phyloP scores from a whole-genome alignment of 2,113 vertebrate species.

The Helogale parvula region DNA sequence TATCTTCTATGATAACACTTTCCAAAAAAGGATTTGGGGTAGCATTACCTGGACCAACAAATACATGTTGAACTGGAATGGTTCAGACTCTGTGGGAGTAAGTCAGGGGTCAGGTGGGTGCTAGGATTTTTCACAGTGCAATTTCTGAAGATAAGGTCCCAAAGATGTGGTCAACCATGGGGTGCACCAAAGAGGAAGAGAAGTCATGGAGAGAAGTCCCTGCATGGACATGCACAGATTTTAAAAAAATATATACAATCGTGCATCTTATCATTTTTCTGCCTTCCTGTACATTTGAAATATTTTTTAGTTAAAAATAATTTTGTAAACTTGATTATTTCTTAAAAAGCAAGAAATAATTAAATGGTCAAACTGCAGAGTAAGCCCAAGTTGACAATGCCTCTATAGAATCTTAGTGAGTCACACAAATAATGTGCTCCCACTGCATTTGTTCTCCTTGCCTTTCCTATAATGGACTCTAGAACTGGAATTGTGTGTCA shows the following conservation, averaged over 20 bases:
- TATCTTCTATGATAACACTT: constrained; percentile 29
- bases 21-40: neutral
- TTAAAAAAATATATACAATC: neutral
- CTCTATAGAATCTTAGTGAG: neutral
- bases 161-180: too few species aligned
- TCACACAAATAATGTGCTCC: rapidly evolving
- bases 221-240: neutral
- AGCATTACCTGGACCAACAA: neutral
- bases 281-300: neutral
- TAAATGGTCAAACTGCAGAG: neutral
- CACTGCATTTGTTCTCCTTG: neutral
- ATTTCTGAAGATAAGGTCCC: neutral
- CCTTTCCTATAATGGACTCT: neutral
- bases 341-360: neutral
- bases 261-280: neutral
- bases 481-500: neutral
- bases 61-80: neutral
- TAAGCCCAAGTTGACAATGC: neutral
- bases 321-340: neutral
- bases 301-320: neutral
- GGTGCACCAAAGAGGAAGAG: too few species aligned
- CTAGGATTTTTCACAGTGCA: neutral
- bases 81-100: neutral
- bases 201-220: neutral
- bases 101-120: neutral